Evolutionary conservation across 2,113 vertebrate genomes (phyloP).

Genomic region (Sterna hirundo): DNA sequence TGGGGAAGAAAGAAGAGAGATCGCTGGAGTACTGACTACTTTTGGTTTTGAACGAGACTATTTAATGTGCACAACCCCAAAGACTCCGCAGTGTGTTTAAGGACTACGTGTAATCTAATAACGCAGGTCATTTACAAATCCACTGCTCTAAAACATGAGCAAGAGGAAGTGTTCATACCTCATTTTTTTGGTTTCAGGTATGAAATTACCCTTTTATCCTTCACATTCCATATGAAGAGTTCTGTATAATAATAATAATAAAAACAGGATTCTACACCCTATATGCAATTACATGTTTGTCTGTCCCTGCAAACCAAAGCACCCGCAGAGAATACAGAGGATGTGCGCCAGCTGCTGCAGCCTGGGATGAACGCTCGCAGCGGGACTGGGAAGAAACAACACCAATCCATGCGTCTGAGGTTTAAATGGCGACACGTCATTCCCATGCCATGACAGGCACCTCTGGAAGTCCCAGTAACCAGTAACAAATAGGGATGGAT

Average conservation of each 20-base stretch:
- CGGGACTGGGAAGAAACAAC: not conserved
- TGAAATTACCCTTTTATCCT: not conserved
- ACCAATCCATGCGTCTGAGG: fast-evolving
- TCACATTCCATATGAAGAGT: not conserved
- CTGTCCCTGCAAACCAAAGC: not conserved
- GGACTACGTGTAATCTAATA: not conserved
- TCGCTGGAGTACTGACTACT: not conserved
- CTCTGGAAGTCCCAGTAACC: not conserved
- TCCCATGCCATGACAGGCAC: not conserved
- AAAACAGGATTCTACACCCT: not conserved
- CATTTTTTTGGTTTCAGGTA: not conserved
- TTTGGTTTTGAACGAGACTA: not conserved
- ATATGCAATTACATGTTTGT: not conserved
- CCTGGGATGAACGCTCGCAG: not conserved
- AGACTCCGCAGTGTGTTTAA: not conserved
- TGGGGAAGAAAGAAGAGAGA: not conserved
- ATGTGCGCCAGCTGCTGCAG: not conserved
- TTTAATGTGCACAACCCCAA: not conserved
- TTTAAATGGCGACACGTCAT: no score
- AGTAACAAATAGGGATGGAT: not conserved
- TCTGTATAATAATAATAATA: not conserved
- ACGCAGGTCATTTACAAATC: not conserved
- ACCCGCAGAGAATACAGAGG: not conserved
- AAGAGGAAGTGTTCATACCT: not conserved
- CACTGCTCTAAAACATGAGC: not conserved